Percentiles rank a stretch among this genome's conserved stretches.
Evolutionary conservation across 2,113 vertebrate genomes (phyloP).

Genomic region (Connochaetes taurinus): DNA sequence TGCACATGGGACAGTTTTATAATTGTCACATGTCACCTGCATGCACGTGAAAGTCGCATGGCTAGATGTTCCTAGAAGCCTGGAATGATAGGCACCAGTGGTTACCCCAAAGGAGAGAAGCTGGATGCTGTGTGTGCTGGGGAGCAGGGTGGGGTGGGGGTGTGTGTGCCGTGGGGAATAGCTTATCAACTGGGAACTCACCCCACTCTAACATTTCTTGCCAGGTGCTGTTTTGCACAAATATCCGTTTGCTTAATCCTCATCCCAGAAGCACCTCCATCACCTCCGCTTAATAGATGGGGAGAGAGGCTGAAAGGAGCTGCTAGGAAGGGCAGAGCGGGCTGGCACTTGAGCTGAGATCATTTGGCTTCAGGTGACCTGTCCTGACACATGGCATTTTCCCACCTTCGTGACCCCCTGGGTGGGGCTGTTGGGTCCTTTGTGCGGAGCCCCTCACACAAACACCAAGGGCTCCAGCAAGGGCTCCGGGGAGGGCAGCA

Average conservation of each 20-base stretch:
- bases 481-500: background rate
- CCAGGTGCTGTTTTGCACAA: background rate
- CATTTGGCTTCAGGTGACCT: background rate
- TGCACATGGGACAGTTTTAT: background rate
- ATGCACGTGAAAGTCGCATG: background rate
- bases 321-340: too few species aligned
- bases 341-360: background rate
- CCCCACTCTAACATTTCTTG: background rate
- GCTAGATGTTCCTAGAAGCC: background rate
- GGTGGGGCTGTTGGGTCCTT: background rate
- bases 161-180: fast-evolving
- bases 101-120: background rate
- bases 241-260: background rate
- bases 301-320: background rate
- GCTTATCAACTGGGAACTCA: background rate
- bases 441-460: background rate
- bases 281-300: too few species aligned
- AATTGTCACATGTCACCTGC: background rate
- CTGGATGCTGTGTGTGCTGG: background rate
- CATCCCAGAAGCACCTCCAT: background rate
- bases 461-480: background rate
- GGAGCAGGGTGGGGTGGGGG: fast-evolving
- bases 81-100: background rate
- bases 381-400: fast-evolving
- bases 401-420: background rate